Evolutionary conservation across 2,797 vertebrate species (phyloP).

Genomic region (Bradypodion ventrale): DNA sequence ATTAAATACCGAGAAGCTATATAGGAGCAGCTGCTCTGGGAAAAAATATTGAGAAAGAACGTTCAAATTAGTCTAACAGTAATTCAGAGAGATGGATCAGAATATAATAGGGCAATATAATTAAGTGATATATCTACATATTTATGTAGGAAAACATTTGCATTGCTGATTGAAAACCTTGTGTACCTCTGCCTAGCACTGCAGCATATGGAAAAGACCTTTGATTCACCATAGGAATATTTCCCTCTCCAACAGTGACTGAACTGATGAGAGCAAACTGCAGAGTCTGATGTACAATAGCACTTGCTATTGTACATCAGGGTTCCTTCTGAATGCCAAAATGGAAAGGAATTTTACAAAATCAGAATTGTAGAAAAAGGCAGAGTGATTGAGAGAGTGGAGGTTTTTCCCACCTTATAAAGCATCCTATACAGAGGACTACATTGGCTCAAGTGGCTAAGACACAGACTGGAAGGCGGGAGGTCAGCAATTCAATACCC

Average conservation of each 20-base stretch:
- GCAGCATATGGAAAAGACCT: neutral
- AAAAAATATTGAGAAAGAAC: slow-evolving; percentile 13
- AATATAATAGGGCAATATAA: slow-evolving; percentile 24
- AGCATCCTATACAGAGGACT: slow-evolving; percentile 48
- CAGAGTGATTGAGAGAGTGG: neutral
- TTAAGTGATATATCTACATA: slow-evolving; percentile 9
- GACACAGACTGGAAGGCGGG: no score
- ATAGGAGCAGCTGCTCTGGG: neutral
- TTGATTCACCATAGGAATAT: neutral
- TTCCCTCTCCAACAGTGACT: neutral
- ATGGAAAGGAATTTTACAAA: slow-evolving; percentile 19
- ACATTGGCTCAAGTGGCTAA: no score
- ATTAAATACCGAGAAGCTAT: neutral
- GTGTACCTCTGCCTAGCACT: neutral
- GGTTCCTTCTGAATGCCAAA: neutral
- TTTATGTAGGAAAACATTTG: slow-evolving; percentile 21
- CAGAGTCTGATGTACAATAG: neutral
- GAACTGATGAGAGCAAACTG: slow-evolving; percentile 1
- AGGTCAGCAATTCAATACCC: no score
- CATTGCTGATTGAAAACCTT: slow-evolving; percentile 3
- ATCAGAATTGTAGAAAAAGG: neutral
- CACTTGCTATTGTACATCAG: neutral
- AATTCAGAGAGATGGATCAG: slow-evolving; percentile 9
- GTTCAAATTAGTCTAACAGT: neutral
- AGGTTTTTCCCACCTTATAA: slow-evolving; percentile 49